A percentile compares a stretch with the other conserved stretches of the same genome.
Conservation (phyloP, 2,113 vertebrate genomes). For the Leucopsar rothschildi region DNA sequence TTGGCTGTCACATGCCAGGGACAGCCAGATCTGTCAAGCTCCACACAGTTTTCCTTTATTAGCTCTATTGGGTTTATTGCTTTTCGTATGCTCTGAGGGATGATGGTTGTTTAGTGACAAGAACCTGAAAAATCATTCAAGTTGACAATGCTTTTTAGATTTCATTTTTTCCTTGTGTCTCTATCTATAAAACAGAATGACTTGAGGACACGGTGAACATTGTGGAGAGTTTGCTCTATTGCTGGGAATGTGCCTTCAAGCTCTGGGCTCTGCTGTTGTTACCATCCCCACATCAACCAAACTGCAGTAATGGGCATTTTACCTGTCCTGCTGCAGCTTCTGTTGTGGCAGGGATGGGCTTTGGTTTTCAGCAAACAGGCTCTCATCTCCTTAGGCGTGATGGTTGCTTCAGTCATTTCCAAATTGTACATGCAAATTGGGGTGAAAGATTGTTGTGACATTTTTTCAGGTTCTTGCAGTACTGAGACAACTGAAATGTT, state of each 20-base stretch:
- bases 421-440: not conserved
- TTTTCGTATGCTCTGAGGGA: slow-evolving; percentile 50
- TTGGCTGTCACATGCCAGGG: slow-evolving; percentile 60
- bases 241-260: not conserved
- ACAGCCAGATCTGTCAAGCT: slow-evolving; percentile 62
- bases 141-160: slow-evolving; percentile 50
- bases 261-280: not conserved
- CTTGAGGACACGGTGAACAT: not conserved
- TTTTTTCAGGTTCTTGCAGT: not conserved
- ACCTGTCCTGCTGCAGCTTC: not conserved
- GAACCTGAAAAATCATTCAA: slow-evolving; percentile 55
- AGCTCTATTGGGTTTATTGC: slow-evolving; percentile 60
- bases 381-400: not conserved
- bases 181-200: slow-evolving; percentile 13
- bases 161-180: slow-evolving; percentile 26
- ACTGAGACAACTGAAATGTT: not conserved
- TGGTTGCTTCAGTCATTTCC: not conserved
- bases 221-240: not conserved
- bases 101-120: slow-evolving; percentile 60
- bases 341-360: not conserved
- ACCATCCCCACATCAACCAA: not conserved
- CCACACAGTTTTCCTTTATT: slow-evolving; percentile 42
- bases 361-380: not conserved
- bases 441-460: not conserved
- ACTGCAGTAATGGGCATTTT: no score